Base-by-base conservation (phyloP, 2,888 invertebrate genomes). In the Diloba caeruleocephala region DNA sequence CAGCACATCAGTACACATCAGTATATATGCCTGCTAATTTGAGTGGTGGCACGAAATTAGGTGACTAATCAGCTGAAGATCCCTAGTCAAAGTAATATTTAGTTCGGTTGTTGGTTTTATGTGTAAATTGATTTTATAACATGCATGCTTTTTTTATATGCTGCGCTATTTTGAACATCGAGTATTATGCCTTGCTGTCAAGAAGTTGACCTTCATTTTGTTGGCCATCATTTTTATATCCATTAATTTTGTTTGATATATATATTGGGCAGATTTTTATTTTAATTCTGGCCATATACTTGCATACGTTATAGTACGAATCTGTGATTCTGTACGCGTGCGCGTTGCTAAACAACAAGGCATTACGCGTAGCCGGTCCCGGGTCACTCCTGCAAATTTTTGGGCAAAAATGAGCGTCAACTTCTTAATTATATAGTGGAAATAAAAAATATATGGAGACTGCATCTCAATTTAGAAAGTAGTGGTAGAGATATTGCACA, bases 141-240 rank as follows among this genome's bases (percentile, higher is more conserved):
- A 77, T 90, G 92, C 93, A 93, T 93, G 94, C 92, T 92, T 91
- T 79, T 89, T 83, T 88, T 80, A 88, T 89, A 84, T 87, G 92
- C 92, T 90, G 87, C 84, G 93, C 91, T 92, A 87, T 87, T 88
- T 85, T 85, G 62, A 87, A 87, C 81, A 89, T 88, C 85, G 85
- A 89, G 82, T 93, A 89, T 84, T 91, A 90, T 94, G 94, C 94
- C 94, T 94, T 94, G 95, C 95, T 96, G 96, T 97, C 96, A 97
- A 97, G 97, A 97, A 97, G 97, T 97, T 97, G 97, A 97, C 97
- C 97, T 96, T 97, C 97, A 97, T 97, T 97, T 96, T 95, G 96
- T 96, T 96, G 96, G 96, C 96, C 96, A 96, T 96, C 96, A 96
- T 96, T 96, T 95, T 95, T 95, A 93, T 95, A 94, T 94, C 90